Evolutionary conservation across 2,888 invertebrate genomes (phyloP).

Genomic region (Sinodicranocentrus sp.): DNA sequence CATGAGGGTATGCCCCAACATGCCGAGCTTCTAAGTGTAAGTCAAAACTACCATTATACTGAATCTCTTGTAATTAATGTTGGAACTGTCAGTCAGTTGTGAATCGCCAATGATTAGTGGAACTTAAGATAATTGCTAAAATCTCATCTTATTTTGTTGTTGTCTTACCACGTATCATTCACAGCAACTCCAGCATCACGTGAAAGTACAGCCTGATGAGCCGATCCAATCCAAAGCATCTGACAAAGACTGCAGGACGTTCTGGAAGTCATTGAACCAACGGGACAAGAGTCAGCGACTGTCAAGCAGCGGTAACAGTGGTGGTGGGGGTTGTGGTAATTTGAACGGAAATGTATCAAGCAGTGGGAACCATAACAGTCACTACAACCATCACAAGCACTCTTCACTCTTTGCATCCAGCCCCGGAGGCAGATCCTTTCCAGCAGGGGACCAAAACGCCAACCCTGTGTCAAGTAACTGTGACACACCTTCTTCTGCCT

Average conservation of each 20-base stretch:
- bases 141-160: not conserved
- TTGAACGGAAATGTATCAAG: constrained; percentile 38
- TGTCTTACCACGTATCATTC: not conserved
- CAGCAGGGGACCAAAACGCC: constrained; percentile 63
- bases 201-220: constrained; percentile 62
- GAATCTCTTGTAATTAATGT: too few relatives aligned
- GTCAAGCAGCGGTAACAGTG: constrained; percentile 23
- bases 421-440: constrained; percentile 26
- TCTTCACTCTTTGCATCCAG: constrained; percentile 8
- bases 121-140: too few relatives aligned
- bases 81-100: too few relatives aligned
- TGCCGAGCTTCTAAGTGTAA: constrained; percentile 64
- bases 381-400: constrained; percentile 23
- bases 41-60: too few relatives aligned
- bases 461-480: constrained; percentile 42
- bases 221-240: constrained; percentile 52
- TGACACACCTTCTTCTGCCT: constrained; percentile 19
- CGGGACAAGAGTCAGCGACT: constrained; percentile 38
- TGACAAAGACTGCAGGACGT: constrained; percentile 46
- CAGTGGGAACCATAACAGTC: constrained; percentile 24
- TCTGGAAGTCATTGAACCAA: constrained; percentile 35
- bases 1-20: constrained; percentile 63
- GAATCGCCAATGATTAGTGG: too few relatives aligned
- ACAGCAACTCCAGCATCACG: constrained; percentile 61
- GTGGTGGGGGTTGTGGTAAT: constrained; percentile 31